These are phyloP conservation scores for Euwallacea fornicatus DNA, from an alignment of 1,140 invertebrate species.

Conservation along the genomic window DNA sequence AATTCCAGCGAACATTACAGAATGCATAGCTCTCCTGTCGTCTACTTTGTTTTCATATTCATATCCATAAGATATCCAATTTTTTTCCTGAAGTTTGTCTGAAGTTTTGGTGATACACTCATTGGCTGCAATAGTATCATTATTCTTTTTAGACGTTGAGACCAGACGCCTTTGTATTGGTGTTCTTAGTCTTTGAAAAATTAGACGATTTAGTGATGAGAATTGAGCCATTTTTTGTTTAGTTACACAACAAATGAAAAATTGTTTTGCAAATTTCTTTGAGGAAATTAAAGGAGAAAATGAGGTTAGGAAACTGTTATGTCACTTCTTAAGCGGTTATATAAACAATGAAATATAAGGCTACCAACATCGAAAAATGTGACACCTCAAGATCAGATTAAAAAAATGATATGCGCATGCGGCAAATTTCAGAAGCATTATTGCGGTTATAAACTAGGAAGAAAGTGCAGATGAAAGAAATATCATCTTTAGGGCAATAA, in stretches of 20 bases:
- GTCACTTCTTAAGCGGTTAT: conserved; percentile 21
- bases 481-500: too few relatives aligned
- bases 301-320: conserved; percentile 41
- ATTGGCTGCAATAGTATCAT: conserved; percentile 46
- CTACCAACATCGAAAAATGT: too few relatives aligned
- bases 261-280: background rate
- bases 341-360: too few relatives aligned
- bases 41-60: conserved; percentile 60
- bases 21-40: conserved; percentile 69
- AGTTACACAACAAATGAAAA: conserved; percentile 13
- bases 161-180: conserved; percentile 43
- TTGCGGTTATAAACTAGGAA: too few relatives aligned
- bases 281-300: conserved; percentile 6
- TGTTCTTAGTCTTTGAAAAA: conserved; percentile 42
- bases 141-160: conserved; percentile 51
- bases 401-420: too few relatives aligned
- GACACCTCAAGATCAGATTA: too few relatives aligned
- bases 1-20: conserved; percentile 69
- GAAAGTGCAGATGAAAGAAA: too few relatives aligned
- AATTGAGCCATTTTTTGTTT: conserved; percentile 42
- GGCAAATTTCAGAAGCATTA: too few relatives aligned
- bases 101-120: conserved; percentile 20
- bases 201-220: conserved; percentile 29
- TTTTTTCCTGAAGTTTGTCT: conserved; percentile 54
- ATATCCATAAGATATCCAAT: conserved; percentile 85